Evolutionary conservation across 2,113 vertebrate species (phyloP).

Genomic region (Jaculus jaculus): DNA sequence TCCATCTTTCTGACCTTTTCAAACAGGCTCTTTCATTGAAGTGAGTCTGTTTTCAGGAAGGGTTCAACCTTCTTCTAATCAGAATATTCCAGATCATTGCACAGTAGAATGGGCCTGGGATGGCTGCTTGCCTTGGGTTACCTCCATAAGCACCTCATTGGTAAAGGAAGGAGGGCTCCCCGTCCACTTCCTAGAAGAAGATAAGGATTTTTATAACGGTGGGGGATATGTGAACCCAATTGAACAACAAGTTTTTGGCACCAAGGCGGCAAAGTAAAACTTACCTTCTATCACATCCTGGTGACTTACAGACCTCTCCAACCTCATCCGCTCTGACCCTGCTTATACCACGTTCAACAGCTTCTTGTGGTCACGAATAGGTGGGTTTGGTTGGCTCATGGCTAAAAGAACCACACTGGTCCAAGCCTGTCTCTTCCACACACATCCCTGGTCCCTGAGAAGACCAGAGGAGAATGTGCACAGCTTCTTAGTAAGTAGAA

Average conservation of each 20-base stretch:
- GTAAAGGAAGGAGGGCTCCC: background rate
- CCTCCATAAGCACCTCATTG: conserved; percentile 31
- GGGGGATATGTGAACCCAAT: background rate
- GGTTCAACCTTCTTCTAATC: background rate
- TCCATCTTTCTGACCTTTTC: background rate
- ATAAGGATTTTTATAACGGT: background rate
- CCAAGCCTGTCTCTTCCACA: background rate
- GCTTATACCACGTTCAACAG: background rate
- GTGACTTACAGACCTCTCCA: background rate
- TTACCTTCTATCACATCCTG: background rate
- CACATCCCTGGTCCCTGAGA: background rate
- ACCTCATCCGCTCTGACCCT: background rate
- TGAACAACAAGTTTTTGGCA: background rate
- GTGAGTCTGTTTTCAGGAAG: conserved; percentile 35
- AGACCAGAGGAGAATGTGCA: background rate
- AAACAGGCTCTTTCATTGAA: conserved; percentile 4
- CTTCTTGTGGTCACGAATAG: background rate
- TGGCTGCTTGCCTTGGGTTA: conserved; percentile 10
- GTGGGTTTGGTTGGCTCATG: background rate
- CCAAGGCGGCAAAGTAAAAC: background rate
- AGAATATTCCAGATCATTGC: conserved; percentile 41
- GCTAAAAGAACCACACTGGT: background rate
- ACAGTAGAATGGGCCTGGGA: conserved; percentile 12
- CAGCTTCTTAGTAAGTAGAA: background rate
- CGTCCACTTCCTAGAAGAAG: background rate